Percentiles rank a stretch among this genome's conserved stretches.
phyloP scores from a whole-genome alignment of 2,797 vertebrate species.

The Anolis apletophallus region DNA sequence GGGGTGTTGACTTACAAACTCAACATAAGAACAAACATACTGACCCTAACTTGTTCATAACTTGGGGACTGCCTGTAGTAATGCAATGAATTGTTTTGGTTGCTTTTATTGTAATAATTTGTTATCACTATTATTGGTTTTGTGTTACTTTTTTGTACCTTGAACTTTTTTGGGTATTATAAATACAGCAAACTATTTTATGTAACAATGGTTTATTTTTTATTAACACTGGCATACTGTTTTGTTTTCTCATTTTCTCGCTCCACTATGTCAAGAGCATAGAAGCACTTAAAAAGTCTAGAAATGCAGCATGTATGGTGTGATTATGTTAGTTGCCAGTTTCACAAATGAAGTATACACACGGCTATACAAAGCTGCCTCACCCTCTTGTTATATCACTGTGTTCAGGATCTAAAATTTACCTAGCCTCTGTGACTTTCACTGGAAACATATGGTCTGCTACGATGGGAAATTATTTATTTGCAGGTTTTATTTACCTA shows the following conservation, averaged over 20 bases:
- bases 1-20: no score
- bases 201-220: not conserved
- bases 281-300: not conserved
- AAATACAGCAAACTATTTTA: not conserved
- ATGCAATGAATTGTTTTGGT: no score
- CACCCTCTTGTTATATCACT: not conserved
- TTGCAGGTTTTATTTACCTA: not conserved
- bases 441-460: not conserved
- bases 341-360: not conserved
- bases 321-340: not conserved
- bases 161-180: not conserved
- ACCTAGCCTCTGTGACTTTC: not conserved
- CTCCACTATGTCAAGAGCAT: not conserved
- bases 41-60: no score
- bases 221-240: not conserved
- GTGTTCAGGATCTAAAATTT: not conserved
- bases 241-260: not conserved
- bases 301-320: not conserved
- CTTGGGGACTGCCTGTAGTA: no score
- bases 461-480: not conserved
- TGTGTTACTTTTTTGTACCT: not conserved
- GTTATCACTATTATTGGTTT: not conserved
- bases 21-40: no score
- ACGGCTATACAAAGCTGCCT: not conserved
- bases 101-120: no score